A percentile compares a stretch with the other conserved stretches of the same genome.
Conservation (phyloP, 2,888 invertebrate genomes). For the Agrenia bidenticulata region DNA sequence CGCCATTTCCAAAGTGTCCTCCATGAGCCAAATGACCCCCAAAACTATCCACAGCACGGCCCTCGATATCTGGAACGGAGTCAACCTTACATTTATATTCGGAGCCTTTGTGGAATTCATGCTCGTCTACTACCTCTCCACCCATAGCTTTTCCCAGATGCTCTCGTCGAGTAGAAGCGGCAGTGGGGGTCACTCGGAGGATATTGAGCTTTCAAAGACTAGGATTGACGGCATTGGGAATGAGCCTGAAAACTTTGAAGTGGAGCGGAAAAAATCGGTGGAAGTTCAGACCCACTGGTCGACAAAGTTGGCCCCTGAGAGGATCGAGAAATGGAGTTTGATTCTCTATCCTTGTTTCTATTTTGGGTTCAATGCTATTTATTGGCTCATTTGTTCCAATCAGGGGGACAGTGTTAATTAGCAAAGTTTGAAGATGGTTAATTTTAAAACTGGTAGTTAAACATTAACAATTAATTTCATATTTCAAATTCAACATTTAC, state of each 20-base stretch:
- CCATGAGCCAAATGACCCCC: not conserved
- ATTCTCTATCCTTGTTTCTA: slow-evolving; percentile 11
- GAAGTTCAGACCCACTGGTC: not conserved
- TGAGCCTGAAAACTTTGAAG: slow-evolving; percentile 9
- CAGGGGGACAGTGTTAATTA: not conserved
- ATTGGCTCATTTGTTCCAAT: slow-evolving; percentile 8
- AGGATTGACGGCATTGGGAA: not conserved
- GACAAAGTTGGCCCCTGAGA: slow-evolving; percentile 3
- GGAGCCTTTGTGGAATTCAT: slow-evolving; percentile 1
- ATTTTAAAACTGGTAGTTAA: too few species aligned
- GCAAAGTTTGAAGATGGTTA: too few species aligned
- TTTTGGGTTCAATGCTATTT: not conserved
- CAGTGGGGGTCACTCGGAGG: not conserved
- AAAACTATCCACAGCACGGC: not conserved
- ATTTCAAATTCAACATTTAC: too few species aligned
- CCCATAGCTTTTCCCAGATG: not conserved
- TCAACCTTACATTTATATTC: slow-evolving; percentile 11
- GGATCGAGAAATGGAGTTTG: slow-evolving; percentile 10
- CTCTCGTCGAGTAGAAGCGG: not conserved
- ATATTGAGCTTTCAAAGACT: too few species aligned
- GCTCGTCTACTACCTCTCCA: not conserved
- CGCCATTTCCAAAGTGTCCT: not conserved
- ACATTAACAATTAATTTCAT: too few species aligned
- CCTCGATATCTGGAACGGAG: slow-evolving; percentile 15
- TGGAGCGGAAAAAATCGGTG: not conserved